Percentiles rank a stretch among this genome's conserved stretches.
Evolutionary conservation across 2,888 invertebrate species (phyloP).

Genomic region (Aphelenchoides bicaudatus): DNA sequence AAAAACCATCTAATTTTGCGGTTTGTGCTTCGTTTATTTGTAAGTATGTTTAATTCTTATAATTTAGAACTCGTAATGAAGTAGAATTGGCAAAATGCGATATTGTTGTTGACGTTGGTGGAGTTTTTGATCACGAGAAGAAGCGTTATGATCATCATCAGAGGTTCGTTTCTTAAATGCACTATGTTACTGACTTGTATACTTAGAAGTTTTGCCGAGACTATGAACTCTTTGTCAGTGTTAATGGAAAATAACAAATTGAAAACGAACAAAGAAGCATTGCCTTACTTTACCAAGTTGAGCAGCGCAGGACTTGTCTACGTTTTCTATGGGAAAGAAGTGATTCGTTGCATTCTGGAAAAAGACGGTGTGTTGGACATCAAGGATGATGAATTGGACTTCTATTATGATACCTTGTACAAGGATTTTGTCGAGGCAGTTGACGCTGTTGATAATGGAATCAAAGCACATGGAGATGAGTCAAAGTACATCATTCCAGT

Average conservation of each 20-base stretch:
- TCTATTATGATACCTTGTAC: constrained; percentile 70
- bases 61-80: constrained; percentile 66
- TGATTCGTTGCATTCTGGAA: constrained; percentile 65
- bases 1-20: constrained; percentile 77
- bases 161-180: constrained; percentile 62
- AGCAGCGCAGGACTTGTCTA: constrained; percentile 93
- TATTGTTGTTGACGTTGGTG: constrained; percentile 91
- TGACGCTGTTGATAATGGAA: constrained; percentile 87
- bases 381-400: constrained; percentile 32
- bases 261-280: constrained; percentile 78
- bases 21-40: constrained; percentile 35
- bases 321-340: constrained; percentile 78
- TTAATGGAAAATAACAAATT: constrained; percentile 68
- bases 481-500: constrained; percentile 35
- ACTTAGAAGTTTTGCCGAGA: constrained; percentile 62
- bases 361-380: background rate
- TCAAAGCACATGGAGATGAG: constrained; percentile 65
- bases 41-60: background rate
- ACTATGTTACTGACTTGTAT: background rate
- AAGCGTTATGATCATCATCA: constrained; percentile 93
- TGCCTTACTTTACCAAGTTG: constrained; percentile 68
- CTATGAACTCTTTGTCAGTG: constrained; percentile 57
- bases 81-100: constrained; percentile 75
- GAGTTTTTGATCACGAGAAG: constrained; percentile 73
- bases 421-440: constrained; percentile 65